A percentile compares a stretch with the other conserved stretches of the same genome.
Evolutionary conservation across 2,113 vertebrate species (phyloP).

Genomic region (Seriola rivoliana): DNA sequence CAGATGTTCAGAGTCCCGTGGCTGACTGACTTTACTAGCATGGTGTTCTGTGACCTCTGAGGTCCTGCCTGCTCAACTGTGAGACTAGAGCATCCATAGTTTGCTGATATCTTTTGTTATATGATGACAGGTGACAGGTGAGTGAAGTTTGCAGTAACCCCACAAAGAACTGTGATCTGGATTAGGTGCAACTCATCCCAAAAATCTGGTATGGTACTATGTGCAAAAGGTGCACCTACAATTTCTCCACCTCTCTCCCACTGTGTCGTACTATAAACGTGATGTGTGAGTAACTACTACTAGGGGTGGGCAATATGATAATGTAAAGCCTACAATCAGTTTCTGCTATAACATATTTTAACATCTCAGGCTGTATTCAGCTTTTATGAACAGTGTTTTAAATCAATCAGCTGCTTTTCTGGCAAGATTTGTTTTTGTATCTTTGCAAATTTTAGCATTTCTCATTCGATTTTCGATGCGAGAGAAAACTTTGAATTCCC

Average conservation of each 20-base stretch:
- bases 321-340: background rate
- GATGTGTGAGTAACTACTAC: background rate
- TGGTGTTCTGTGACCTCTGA: conserved; percentile 1
- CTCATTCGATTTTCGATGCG: background rate
- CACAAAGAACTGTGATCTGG: conserved; percentile 34
- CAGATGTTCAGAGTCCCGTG: conserved; percentile 1
- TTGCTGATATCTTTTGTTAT: conserved; percentile 16
- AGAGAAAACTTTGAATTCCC: background rate
- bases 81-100: conserved; percentile 27
- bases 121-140: conserved; percentile 11
- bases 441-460: no score
- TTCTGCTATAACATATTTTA: background rate
- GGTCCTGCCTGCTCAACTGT: conserved; percentile 32
- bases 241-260: conserved; percentile 9
- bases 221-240: conserved; percentile 16
- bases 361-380: background rate
- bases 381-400: conserved; percentile 10
- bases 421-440: background rate
- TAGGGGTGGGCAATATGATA: background rate
- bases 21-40: conserved; percentile 29
- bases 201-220: conserved; percentile 32
- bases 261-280: conserved; percentile 23
- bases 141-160: conserved; percentile 13
- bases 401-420: background rate
- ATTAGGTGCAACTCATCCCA: conserved; percentile 24